Conservation (phyloP, 2,888 invertebrate genomes). For the Lottia gigantea region DNA sequence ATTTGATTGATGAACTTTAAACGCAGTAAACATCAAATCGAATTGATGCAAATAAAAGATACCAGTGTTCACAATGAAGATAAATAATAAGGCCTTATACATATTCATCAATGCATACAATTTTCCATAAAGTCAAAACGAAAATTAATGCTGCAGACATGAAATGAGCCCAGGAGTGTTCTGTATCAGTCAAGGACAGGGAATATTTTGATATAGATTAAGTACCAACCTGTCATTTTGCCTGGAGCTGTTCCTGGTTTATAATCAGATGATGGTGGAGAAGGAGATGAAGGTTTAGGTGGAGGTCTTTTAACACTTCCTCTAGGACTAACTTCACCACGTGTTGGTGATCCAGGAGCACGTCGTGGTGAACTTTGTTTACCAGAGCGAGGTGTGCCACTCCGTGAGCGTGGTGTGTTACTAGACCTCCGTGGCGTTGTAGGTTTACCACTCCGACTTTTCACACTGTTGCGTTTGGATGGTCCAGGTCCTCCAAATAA, state of each 20-base stretch:
- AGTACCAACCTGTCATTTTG: constrained; percentile 49
- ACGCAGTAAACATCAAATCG: too few relatives aligned
- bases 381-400: constrained; percentile 6
- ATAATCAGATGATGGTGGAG: constrained; percentile 34
- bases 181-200: too few relatives aligned
- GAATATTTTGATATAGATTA: too few relatives aligned
- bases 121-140: too few relatives aligned
- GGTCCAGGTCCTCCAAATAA: constrained; percentile 49
- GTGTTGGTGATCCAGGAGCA: constrained; percentile 39
- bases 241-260: constrained; percentile 58
- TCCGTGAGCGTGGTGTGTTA: constrained; percentile 45
- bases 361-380: constrained; percentile 7
- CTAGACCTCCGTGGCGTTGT: constrained; percentile 45
- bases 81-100: too few relatives aligned
- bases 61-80: too few relatives aligned
- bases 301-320: constrained; percentile 35
- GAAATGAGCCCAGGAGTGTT: too few relatives aligned
- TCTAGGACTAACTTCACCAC: constrained; percentile 46
- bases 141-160: too few relatives aligned
- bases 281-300: constrained; percentile 38
- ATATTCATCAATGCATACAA: too few relatives aligned
- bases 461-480: constrained; percentile 45
- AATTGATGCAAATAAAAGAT: too few relatives aligned
- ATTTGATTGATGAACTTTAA: too few relatives aligned
- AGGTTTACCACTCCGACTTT: constrained; percentile 39